Evolutionary conservation across 1,140 invertebrate species (phyloP).

Genomic region (Cecropterus lyciades): DNA sequence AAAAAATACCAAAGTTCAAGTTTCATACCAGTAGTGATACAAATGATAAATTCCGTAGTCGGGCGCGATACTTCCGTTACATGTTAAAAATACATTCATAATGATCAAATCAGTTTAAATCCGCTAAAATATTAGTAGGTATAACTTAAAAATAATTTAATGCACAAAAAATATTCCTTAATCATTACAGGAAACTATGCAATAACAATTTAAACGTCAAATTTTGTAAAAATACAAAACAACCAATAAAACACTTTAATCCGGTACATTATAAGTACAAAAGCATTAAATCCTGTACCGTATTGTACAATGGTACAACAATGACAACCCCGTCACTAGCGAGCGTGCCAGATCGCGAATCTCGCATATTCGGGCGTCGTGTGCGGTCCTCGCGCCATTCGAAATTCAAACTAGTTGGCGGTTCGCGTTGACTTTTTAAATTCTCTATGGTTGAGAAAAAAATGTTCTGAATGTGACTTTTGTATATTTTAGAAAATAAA

Average conservation of each 20-base stretch:
- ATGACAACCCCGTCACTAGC: constrained; percentile 25
- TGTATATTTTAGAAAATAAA: background rate
- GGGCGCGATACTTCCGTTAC: no score
- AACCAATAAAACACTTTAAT: background rate
- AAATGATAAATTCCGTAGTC: no score
- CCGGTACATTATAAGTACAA: background rate
- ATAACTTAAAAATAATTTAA: no score
- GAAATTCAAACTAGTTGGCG: constrained; percentile 47
- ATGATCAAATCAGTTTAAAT: no score
- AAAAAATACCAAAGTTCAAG: no score
- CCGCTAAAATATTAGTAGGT: no score
- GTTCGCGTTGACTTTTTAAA: constrained; percentile 43
- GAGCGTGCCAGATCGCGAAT: constrained; percentile 42
- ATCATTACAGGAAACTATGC: no score
- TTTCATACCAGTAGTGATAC: no score
- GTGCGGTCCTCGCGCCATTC: constrained; percentile 55
- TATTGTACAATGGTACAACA: constrained; percentile 14
- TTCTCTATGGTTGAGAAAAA: constrained; percentile 37
- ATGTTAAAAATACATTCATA: no score
- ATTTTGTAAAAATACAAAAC: no score
- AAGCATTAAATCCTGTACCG: background rate
- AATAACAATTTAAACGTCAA: no score
- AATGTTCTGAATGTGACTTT: background rate
- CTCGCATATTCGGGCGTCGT: constrained; percentile 47
- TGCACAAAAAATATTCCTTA: no score